A percentile compares a stretch with the other conserved stretches of the same genome.
Conservation (phyloP, 35 echinoderm and acorn worm species). For the Strongylocentrotus purpuratus region DNA sequence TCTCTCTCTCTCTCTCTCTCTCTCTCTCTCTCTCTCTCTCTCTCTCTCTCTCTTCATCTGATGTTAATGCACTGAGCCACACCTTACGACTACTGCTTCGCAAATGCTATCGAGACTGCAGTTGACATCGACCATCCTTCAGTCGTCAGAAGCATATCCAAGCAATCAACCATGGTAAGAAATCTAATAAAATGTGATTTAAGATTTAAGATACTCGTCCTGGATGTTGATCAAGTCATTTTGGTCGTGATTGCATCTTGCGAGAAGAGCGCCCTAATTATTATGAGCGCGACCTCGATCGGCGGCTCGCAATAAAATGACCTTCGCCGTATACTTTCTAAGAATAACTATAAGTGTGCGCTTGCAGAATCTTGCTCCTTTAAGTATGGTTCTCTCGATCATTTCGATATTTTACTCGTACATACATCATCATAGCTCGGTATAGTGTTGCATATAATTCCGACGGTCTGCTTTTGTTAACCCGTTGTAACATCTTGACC, state of each 20-base stretch:
- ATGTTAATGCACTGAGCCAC: neutral
- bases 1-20: neutral
- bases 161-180: neutral
- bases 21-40: neutral
- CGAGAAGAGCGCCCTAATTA: neutral
- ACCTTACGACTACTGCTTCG: neutral
- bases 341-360: neutral
- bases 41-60: neutral
- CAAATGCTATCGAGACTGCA: neutral
- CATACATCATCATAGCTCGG: neutral
- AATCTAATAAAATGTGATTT: neutral
- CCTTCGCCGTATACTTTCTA: neutral
- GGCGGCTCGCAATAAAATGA: neutral
- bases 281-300: neutral
- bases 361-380: neutral
- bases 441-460: no score
- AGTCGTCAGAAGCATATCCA: neutral
- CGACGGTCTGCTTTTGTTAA: no score
- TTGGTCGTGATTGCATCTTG: neutral
- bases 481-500: no score
- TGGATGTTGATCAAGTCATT: neutral
- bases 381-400: neutral
- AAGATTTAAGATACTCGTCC: neutral
- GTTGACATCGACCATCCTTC: neutral
- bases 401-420: neutral